Conservation (phyloP, 2,113 vertebrate species). For the Aplodontia rufa region DNA sequence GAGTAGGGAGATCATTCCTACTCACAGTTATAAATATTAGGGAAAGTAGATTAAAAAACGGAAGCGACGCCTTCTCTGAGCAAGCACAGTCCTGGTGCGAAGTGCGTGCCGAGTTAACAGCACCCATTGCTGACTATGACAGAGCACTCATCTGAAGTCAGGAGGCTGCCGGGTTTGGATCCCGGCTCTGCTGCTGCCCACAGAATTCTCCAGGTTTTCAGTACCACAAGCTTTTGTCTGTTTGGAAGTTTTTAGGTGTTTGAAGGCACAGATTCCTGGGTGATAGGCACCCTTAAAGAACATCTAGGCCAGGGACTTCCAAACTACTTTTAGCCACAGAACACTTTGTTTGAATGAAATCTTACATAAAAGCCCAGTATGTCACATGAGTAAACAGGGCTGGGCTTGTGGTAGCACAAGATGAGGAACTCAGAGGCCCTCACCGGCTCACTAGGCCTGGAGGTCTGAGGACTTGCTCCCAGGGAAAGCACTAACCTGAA, state of each 20-base stretch:
- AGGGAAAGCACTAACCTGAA: accelerated
- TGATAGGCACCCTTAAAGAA: accelerated
- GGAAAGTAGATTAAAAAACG: background rate
- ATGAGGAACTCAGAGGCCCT: background rate
- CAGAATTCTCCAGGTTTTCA: background rate
- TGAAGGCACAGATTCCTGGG: background rate
- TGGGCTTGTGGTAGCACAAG: accelerated
- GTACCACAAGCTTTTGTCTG: background rate
- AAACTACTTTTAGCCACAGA: background rate
- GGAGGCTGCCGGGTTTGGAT: too few species aligned
- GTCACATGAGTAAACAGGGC: background rate
- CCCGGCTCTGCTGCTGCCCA: background rate
- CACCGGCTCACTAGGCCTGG: background rate
- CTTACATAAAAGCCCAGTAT: accelerated
- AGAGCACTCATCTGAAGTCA: background rate
- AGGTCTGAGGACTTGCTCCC: background rate
- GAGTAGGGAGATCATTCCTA: background rate
- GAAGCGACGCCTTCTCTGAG: background rate
- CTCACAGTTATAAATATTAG: background rate
- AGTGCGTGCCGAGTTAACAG: background rate
- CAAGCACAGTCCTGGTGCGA: background rate
- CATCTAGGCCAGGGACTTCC: background rate
- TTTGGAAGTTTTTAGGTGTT: background rate
- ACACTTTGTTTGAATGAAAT: too few species aligned
- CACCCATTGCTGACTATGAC: background rate